phyloP scores from a whole-genome alignment of 1,140 invertebrate species.

The Hydropsyche tenuis region DNA sequence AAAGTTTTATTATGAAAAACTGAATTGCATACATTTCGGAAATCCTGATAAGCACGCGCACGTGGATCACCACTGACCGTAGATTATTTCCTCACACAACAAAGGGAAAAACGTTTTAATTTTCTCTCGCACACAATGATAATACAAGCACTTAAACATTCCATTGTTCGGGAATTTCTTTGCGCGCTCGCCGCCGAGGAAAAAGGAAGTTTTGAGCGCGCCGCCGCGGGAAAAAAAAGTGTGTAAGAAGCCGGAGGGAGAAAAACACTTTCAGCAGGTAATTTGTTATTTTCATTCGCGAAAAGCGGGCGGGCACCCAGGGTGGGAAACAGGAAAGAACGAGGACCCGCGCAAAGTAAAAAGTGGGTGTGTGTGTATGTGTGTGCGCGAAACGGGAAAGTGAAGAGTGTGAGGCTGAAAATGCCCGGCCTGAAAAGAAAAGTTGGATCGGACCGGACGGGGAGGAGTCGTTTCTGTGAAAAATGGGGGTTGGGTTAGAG shows the following conservation, averaged over 20 bases:
- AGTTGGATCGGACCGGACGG: conserved; percentile 30
- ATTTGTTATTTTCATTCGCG: conserved; percentile 44
- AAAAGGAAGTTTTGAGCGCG: conserved; percentile 34
- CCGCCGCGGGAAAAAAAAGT: conserved; percentile 29
- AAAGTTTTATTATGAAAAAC: no score
- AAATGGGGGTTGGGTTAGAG: no score
- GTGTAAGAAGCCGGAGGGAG: conserved; percentile 37
- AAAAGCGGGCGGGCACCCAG: neutral
- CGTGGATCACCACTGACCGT: conserved; percentile 27
- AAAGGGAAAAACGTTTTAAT: conserved; percentile 40
- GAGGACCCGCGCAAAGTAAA: conserved; percentile 20
- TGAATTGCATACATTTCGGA: no score
- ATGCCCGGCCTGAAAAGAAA: conserved; percentile 34
- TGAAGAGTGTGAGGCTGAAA: conserved; percentile 18
- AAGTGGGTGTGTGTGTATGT: neutral
- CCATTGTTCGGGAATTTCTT: conserved; percentile 40
- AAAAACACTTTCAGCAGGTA: conserved; percentile 43
- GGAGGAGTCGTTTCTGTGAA: no score
- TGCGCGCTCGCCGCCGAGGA: conserved; percentile 26
- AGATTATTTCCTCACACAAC: conserved; percentile 29
- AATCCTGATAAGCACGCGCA: no score
- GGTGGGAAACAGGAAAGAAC: no score
- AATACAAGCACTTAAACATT: conserved; percentile 40
- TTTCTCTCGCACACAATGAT: conserved; percentile 34
- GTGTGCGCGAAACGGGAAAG: no score